These are phyloP conservation scores for Eristalinus aeneus DNA, from an alignment of 2,888 invertebrate species.

Conservation along the genomic window DNA sequence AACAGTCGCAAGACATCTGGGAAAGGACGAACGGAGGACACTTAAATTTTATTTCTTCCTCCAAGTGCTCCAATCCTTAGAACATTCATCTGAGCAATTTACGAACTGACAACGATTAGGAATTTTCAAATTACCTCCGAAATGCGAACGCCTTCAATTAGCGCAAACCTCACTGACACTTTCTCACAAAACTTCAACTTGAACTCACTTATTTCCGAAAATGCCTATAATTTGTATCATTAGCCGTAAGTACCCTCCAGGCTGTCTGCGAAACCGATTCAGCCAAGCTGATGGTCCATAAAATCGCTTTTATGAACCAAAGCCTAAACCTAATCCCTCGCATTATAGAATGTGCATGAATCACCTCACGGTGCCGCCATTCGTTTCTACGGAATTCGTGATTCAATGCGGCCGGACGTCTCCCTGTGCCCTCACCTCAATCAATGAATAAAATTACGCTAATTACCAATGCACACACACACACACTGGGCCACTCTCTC, in stretches of 20 bases:
- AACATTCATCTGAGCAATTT: too few species aligned
- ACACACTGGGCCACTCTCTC: too few species aligned
- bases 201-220: background rate
- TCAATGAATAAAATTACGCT: conserved; percentile 7
- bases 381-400: background rate
- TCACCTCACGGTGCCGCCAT: background rate
- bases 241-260: background rate
- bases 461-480: background rate
- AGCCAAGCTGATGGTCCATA: background rate
- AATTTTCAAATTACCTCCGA: too few species aligned
- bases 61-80: too few species aligned
- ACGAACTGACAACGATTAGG: too few species aligned
- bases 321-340: background rate
- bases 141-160: too few species aligned
- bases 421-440: background rate
- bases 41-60: too few species aligned
- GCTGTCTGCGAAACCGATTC: background rate
- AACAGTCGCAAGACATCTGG: too few species aligned
- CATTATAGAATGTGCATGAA: background rate
- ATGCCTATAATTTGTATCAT: background rate
- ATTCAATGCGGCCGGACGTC: background rate
- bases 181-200: background rate
- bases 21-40: too few species aligned
- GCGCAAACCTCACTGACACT: too few species aligned
- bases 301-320: background rate